Percentiles rank a stretch among this genome's conserved stretches.
These are phyloP conservation scores for Sarcoramphus papa DNA, from an alignment of 2,797 vertebrate species.

Conservation along the genomic window DNA sequence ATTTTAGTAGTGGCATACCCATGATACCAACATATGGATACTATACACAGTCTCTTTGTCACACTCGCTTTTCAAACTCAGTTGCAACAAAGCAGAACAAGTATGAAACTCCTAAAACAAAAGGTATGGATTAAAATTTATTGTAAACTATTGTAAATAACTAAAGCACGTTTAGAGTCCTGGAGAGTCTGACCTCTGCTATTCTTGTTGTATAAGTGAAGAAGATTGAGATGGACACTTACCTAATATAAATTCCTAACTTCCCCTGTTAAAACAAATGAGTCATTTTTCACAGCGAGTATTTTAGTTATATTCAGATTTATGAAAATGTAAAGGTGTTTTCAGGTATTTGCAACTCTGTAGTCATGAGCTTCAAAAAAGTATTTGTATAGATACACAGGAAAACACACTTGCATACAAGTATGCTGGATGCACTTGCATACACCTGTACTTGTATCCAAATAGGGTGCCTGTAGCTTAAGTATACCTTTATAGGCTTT, in stretches of 20 bases:
- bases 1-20: background rate
- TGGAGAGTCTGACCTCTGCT: background rate
- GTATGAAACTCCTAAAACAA: background rate
- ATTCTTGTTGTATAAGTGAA: background rate
- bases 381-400: background rate
- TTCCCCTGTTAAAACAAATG: background rate
- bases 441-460: background rate
- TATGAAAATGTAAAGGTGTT: background rate
- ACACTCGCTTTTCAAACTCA: background rate
- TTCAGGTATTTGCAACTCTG: background rate
- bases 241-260: background rate
- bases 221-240: background rate
- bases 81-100: background rate
- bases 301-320: background rate
- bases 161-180: background rate
- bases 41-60: background rate
- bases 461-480: background rate
- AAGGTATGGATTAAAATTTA: background rate
- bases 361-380: background rate
- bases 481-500: background rate
- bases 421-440: background rate
- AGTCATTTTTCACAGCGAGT: background rate
- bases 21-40: background rate
- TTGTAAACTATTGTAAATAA: background rate
- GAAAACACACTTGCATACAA: background rate